Evolutionary conservation across 2,888 invertebrate genomes (phyloP), one percentile per base, ranked within the genome.

Genomic region (Megamerina dolium): DNA sequence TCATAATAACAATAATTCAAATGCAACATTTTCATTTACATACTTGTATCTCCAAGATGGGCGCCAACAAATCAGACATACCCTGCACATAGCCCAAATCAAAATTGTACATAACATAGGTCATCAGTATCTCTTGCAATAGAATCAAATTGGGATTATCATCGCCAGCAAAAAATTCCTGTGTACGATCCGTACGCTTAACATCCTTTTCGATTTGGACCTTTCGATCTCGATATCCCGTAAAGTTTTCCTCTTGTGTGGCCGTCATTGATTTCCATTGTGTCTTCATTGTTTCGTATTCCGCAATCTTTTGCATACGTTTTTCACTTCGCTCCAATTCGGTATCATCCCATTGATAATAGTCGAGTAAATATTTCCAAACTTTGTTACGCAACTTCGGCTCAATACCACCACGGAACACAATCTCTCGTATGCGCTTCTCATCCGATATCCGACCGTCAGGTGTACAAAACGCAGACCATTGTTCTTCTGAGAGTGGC

Each of bases 81-180:
- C 99, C 99, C 70, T 91, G 91, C 2, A 91, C 91, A 60, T 91
- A 92, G 12, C 92, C 97, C 57, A 99, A 75, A 74, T 99, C 96
- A 68, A 97, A 97, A 75, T 97, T 94, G 66, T 93, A 96, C 96
- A 97, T 96, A 29, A 93, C 87, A 65, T 97, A 99, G 0, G 97
- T 97, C 91, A 97, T 91, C 3, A 99, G 77, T 54, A 99, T 90
- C 63, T 96, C 93, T 56, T 88, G 83, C 3, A 99, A 72, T 12
- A 87, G 77, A 44, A 79, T 75, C 40, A 97, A 72, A 70, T 97
- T 94, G 0, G 86, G 82, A 71, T 96, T 96, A 57, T 89, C 81
- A 50, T 94, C 93, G 1, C 95, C 96, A n/a, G 89, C 83, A 70
- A 84, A 99, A 72, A 87, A 97, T 6, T 85, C 82, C 58, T 90